Conservation (phyloP, 2,797 vertebrate genomes). For the Paedocypris micromegethes region DNA sequence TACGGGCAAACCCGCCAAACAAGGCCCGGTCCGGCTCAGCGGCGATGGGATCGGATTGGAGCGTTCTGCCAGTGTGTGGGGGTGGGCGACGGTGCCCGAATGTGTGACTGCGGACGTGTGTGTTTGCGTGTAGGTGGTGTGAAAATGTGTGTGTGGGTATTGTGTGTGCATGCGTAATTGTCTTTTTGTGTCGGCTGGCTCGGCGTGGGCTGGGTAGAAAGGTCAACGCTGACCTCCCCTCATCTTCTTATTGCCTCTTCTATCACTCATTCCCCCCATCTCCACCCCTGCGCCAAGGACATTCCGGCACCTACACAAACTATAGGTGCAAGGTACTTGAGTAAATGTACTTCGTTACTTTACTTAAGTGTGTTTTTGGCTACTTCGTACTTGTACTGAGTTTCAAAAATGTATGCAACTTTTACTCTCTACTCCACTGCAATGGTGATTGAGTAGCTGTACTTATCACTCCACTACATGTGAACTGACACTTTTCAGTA, state of each 20-base stretch:
- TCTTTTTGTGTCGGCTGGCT: constrained; percentile 30
- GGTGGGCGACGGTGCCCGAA: constrained; percentile 13
- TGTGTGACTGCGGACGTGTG: constrained; percentile 24
- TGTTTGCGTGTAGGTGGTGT: constrained; percentile 27
- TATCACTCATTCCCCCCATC: constrained; percentile 41
- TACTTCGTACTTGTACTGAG: no score
- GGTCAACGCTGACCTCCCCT: constrained; percentile 51
- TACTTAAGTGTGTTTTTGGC: no score
- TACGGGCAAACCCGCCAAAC: no score
- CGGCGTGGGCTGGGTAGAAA: constrained; percentile 42
- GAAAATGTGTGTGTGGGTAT: constrained; percentile 32
- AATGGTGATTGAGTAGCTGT: no score
- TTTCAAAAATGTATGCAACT: no score
- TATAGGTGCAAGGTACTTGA: background rate
- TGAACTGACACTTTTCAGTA: no score
- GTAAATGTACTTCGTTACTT: no score
- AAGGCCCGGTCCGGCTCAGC: constrained; percentile 9
- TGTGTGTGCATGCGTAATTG: constrained; percentile 33
- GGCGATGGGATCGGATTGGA: constrained; percentile 25
- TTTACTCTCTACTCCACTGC: no score
- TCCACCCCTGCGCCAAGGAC: constrained; percentile 18
- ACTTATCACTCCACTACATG: no score
- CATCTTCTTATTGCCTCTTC: constrained; percentile 48
- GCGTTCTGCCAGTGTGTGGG: constrained; percentile 27
- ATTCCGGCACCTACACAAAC: constrained; percentile 10